Percentiles rank a stretch among this genome's conserved stretches.
Conservation (phyloP, 2,113 vertebrate genomes). For the Petroica traversi region DNA sequence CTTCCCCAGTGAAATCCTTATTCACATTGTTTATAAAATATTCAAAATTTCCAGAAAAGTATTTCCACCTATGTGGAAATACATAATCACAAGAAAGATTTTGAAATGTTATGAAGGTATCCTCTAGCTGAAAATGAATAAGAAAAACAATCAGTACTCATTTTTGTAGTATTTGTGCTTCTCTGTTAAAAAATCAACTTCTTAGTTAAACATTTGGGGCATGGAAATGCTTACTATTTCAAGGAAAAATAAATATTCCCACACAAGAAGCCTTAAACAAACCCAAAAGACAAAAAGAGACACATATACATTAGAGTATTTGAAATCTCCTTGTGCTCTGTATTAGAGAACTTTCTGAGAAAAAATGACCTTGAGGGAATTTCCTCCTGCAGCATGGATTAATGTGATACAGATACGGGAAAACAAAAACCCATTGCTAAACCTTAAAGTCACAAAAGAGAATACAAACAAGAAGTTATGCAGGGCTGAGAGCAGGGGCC, state of each 20-base stretch:
- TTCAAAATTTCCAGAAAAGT: neutral
- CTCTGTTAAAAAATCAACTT: neutral
- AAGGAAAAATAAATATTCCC: neutral
- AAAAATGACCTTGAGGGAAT: neutral
- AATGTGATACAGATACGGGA: neutral
- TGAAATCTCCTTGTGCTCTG: neutral
- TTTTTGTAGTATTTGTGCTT: neutral
- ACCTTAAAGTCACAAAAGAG: neutral
- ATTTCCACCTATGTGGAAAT: neutral
- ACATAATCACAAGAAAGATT: neutral
- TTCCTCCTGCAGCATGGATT: neutral
- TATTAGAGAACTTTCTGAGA: neutral
- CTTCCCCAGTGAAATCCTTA: neutral
- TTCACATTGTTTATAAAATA: neutral
- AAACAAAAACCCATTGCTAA: neutral
- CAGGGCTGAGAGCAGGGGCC: neutral
- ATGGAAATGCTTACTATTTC: neutral
- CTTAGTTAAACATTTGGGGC: neutral
- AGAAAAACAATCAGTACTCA: neutral
- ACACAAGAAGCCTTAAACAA: neutral
- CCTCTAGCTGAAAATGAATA: neutral
- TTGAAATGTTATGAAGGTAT: neutral
- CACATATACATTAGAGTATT: neutral
- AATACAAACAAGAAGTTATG: neutral
- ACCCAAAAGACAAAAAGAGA: neutral